Conservation (phyloP, 2,797 vertebrate species). For the Nothura maculosa region DNA sequence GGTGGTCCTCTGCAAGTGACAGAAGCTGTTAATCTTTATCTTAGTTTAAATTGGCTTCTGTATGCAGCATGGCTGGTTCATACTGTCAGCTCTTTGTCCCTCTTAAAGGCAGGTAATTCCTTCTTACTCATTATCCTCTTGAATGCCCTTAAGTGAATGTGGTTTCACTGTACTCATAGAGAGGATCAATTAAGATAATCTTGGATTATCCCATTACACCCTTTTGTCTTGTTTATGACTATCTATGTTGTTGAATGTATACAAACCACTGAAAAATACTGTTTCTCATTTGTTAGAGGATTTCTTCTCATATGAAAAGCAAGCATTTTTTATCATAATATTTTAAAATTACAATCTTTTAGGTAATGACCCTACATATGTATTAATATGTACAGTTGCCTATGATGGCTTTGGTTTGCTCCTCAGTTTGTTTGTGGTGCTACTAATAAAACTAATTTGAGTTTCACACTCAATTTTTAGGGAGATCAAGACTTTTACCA, state of each 20-base stretch:
- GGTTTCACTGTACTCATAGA: slow-evolving; percentile 46
- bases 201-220: slow-evolving; percentile 57
- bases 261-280: background rate
- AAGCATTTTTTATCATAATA: background rate
- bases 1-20: slow-evolving; percentile 21
- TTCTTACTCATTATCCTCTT: slow-evolving; percentile 54
- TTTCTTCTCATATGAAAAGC: background rate
- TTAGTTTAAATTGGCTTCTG: slow-evolving; percentile 9
- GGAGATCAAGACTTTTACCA: background rate
- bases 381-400: background rate
- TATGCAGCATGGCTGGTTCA: background rate
- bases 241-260: slow-evolving; percentile 1
- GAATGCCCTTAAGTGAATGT: slow-evolving; percentile 55
- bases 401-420: background rate
- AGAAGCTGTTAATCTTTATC: slow-evolving; percentile 36
- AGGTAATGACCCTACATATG: background rate
- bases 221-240: slow-evolving; percentile 44
- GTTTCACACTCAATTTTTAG: background rate
- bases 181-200: slow-evolving; percentile 68
- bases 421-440: background rate
- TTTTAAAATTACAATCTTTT: background rate
- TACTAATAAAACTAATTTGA: background rate
- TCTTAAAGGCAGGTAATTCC: background rate
- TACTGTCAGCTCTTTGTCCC: background rate
- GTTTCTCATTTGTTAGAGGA: background rate